phyloP scores from a whole-genome alignment of 2,113 vertebrate species.

The Ailuropoda melanoleuca region DNA sequence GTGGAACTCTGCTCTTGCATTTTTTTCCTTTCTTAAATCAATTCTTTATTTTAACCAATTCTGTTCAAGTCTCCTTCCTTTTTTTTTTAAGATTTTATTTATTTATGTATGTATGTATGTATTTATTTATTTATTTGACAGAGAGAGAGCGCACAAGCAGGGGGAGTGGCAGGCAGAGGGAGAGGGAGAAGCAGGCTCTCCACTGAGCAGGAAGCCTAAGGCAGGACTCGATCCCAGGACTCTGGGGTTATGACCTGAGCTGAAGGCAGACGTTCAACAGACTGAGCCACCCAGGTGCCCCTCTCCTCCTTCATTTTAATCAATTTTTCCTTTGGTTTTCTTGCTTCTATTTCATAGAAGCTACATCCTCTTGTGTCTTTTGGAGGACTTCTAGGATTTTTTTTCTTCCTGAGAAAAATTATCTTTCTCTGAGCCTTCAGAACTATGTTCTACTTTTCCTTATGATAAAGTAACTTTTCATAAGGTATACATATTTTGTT shows the following conservation, averaged over 20 bases:
- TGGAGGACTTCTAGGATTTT: not conserved
- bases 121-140: no score
- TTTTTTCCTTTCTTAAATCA: not conserved
- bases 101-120: no score
- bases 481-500: not conserved
- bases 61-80: not conserved
- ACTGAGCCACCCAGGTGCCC: no score
- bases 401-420: not conserved
- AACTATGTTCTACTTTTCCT: not conserved
- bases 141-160: no score
- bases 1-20: not conserved
- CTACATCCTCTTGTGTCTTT: not conserved
- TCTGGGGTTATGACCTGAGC: no score
- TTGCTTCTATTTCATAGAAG: not conserved
- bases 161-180: no score
- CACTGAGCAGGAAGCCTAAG: no score
- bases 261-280: no score
- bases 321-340: not conserved
- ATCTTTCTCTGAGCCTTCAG: not conserved
- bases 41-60: not conserved
- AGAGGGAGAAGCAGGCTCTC: no score
- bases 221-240: no score
- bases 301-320: not conserved
- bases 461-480: not conserved
- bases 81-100: no score